A percentile compares a stretch with the other conserved stretches of the same genome.
phyloP scores from a whole-genome alignment of 2,113 vertebrate genomes.

The Copsychus sechellarum region DNA sequence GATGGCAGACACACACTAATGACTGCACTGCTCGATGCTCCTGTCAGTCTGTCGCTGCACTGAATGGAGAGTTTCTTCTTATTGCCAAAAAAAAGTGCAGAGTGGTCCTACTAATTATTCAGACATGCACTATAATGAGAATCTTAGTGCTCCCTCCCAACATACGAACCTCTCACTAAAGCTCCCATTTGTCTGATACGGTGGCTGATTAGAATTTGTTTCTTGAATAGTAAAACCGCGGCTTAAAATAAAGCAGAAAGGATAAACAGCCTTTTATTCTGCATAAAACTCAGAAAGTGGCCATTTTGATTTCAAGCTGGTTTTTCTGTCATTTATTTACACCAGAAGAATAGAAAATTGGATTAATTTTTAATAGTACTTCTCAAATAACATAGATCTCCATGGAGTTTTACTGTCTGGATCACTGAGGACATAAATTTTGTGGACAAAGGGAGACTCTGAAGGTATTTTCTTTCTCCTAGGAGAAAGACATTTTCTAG shows the following conservation, averaged over 20 bases:
- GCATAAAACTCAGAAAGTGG: slow-evolving; percentile 54
- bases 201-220: slow-evolving; percentile 75
- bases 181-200: slow-evolving; percentile 74
- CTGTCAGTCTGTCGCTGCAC: slow-evolving; percentile 72
- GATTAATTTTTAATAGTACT: slow-evolving; percentile 65
- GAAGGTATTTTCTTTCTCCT: background rate
- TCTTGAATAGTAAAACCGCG: slow-evolving; percentile 70
- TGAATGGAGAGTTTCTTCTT: slow-evolving; percentile 58
- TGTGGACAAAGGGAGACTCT: background rate
- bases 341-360: slow-evolving; percentile 36
- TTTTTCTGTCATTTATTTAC: slow-evolving; percentile 37
- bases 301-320: slow-evolving; percentile 44
- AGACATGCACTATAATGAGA: slow-evolving; percentile 74
- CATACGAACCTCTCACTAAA: slow-evolving; percentile 47
- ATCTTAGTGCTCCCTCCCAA: slow-evolving; percentile 68
- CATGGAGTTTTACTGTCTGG: background rate
- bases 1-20: slow-evolving; percentile 72
- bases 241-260: slow-evolving; percentile 40
- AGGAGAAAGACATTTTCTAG: background rate
- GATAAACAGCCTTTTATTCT: slow-evolving; percentile 65
- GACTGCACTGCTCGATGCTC: slow-evolving; percentile 54
- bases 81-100: slow-evolving; percentile 42
- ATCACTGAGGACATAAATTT: slow-evolving; percentile 9
- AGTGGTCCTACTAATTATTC: slow-evolving; percentile 75
- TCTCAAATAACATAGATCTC: slow-evolving; percentile 55